Evolutionary conservation across 2,113 vertebrate genomes (phyloP).

Genomic region (Haplochromis vanheusdeni): DNA sequence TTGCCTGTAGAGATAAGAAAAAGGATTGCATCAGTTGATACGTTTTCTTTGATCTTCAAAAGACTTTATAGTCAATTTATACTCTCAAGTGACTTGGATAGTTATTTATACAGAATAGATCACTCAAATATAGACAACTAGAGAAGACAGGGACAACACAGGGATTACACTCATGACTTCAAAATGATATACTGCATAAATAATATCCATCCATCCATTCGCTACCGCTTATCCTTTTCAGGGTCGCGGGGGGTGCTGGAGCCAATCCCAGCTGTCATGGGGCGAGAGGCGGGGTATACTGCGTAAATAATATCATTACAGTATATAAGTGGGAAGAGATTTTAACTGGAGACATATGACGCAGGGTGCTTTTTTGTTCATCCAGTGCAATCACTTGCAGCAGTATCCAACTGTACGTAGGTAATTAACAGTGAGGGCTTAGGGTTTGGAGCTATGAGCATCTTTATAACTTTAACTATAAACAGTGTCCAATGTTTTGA

Average conservation of each 20-base stretch:
- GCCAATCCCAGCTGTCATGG: too few species aligned
- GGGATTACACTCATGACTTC: background rate
- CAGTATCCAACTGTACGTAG: background rate
- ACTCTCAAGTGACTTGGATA: background rate
- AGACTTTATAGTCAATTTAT: background rate
- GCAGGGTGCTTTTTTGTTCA: background rate
- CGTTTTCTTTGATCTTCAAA: background rate
- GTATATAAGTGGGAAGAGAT: background rate
- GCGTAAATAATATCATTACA: background rate
- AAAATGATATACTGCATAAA: background rate
- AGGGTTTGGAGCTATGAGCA: background rate
- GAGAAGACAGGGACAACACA: background rate
- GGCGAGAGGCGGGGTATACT: background rate
- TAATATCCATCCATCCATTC: too few species aligned
- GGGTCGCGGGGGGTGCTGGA: too few species aligned
- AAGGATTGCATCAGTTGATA: background rate
- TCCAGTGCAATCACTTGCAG: background rate
- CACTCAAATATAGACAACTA: background rate
- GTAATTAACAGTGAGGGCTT: background rate
- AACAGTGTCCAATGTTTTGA: background rate
- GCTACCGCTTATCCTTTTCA: too few species aligned
- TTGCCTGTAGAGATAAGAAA: conserved; percentile 70
- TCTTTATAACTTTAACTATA: background rate
- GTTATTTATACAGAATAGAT: background rate
- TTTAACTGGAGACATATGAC: background rate